A percentile compares a stretch with the other conserved stretches of the same genome.
Conservation (phyloP, 1,140 invertebrate species). For the Calliopsis andreniformis region DNA sequence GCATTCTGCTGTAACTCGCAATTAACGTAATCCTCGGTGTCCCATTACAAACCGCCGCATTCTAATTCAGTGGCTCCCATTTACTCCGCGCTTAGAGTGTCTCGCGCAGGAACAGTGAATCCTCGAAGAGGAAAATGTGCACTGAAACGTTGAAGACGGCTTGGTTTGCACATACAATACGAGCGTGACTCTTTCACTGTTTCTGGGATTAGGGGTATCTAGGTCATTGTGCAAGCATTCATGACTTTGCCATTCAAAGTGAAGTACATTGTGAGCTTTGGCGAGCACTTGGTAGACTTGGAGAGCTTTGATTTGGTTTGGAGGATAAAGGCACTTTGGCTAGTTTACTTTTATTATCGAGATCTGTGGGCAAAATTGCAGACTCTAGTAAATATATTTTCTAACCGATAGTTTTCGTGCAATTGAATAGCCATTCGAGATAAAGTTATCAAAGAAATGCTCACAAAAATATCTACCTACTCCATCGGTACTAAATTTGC, state of each 20-base stretch:
- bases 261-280: not conserved
- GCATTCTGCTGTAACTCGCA: not conserved
- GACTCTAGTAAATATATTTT: no score
- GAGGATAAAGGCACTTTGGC: no score
- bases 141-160: not conserved
- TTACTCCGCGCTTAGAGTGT: not conserved
- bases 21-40: not conserved
- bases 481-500: no score
- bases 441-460: no score
- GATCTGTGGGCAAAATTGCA: no score
- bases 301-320: no score
- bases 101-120: not conserved
- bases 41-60: not conserved
- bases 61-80: not conserved
- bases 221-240: not conserved
- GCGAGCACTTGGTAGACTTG: not conserved
- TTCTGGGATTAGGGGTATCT: not conserved
- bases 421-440: no score
- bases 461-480: no score
- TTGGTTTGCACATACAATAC: not conserved
- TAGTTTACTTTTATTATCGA: no score
- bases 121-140: not conserved
- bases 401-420: no score
- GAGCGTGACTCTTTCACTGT: not conserved
- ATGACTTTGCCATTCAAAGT: not conserved